A percentile compares a stretch with the other conserved stretches of the same genome.
Evolutionary conservation across 2,797 vertebrate species (phyloP).

Genomic region (Chloroceryle inda): DNA sequence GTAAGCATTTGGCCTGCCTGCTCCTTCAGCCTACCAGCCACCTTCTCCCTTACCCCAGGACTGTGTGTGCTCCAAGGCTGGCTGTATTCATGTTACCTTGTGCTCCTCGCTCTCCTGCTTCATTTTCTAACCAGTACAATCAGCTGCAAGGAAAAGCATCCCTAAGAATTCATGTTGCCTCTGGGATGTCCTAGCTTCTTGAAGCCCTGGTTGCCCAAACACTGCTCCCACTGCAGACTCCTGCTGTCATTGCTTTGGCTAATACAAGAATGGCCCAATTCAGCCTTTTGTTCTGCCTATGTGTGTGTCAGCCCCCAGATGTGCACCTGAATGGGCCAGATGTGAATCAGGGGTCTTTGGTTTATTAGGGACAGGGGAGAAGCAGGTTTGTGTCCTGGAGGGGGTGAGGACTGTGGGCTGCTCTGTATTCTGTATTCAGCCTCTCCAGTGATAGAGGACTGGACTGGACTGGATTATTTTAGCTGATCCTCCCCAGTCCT

Average conservation of each 20-base stretch:
- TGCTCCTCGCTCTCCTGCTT: background rate
- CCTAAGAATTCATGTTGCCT: background rate
- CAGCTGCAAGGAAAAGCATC: background rate
- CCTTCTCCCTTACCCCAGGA: background rate
- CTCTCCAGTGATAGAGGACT: background rate
- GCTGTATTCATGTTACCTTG: background rate
- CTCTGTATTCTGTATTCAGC: background rate
- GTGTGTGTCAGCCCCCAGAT: background rate
- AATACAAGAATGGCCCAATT: background rate
- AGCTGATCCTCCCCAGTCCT: background rate
- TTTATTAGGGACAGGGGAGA: background rate
- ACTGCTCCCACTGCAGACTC: rapidly evolving
- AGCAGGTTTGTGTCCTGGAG: background rate
- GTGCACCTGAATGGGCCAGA: background rate
- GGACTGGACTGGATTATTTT: background rate
- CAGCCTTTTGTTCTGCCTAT: background rate
- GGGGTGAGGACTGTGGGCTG: background rate
- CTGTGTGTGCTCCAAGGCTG: background rate
- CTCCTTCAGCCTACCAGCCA: background rate
- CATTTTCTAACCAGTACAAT: background rate
- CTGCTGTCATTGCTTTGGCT: background rate
- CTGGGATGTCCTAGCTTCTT: background rate
- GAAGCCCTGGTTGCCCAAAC: background rate
- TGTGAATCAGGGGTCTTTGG: background rate
- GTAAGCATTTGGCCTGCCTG: background rate